Evolutionary conservation across 2,888 invertebrate species (phyloP), one percentile per base, ranked within the genome.

Genomic region (Heliconius charithonia): DNA sequence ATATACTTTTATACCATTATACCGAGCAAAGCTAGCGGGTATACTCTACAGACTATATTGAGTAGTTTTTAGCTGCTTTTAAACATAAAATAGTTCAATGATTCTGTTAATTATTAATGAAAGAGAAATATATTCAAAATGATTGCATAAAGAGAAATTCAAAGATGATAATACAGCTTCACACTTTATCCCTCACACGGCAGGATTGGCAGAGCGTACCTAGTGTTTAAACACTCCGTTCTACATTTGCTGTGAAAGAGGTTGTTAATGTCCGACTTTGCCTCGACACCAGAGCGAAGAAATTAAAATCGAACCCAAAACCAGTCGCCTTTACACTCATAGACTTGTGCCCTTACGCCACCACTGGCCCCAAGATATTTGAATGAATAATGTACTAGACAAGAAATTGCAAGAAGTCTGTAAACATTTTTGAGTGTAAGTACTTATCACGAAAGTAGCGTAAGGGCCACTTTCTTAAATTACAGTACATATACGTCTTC

Each of bases 381-480:
- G 32, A 25, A 25, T 25, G 13, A 12, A 25, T n/a, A 37, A 37
- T n/a, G 2, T 37, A 4, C n/a, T 63, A 41, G 41, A 4, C 25
- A 13, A 69, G 16, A 69, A 7, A 27, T 13, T 16, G 67, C 13
- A 69, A 67, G 25, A 3, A 25, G 7, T 3, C 25, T 45, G 41
- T 41, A 19, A 41, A 29, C 41, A 41, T 72, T 72, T 72, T 59
- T 59, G 19, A 37, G 13, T 13, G 25, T 22, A 37, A 29, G 73
- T 63, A 62, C 66, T 73, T 76, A 69, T 69, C 69, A 73, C 27
- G 77, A 77, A 73, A 77, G 77, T 45, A 66, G 56, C 76, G 22
- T 45, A 63, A 77, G 77, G 79, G 69, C 37, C 62, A 51, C 67
- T 69, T 67, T 75, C 70, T 71, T 9, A 13, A 41, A 13, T 63